Base-by-base conservation (phyloP, 2,888 invertebrate genomes). In the Vesta saturnalis region DNA sequence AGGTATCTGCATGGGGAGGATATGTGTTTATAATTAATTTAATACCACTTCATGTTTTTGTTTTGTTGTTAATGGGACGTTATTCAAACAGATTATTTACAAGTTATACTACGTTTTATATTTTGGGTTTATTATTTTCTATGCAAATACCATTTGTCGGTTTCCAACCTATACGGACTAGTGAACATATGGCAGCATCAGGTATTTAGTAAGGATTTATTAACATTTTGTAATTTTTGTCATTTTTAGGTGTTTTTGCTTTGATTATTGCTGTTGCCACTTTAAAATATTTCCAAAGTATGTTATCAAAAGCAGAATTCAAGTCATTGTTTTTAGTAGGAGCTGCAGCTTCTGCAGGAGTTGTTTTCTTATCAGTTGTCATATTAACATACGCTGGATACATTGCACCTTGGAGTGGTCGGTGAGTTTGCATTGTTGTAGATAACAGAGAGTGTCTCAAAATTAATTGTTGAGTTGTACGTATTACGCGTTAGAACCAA, bases 1-100 rank as follows among this genome's bases (percentile, higher is more conserved):
- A 94, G 94, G 93, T 99, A 1, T 99, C 98, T 71, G 99, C 99
- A 74, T 99, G 99, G 99, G 99, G 99, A 76, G 99, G 99, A 73
- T 99, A 99, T 82, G 99, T 99, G 46, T 99, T 99, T 83, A 99
- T 99, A 78, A 99, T 99, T 82, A 99, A 99, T 85, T 86, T 99
- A 80, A 99, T 99, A 75, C 99, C 99, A 0, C 89, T 99, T 10
- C 99, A 99, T 82, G 98, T 98, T 2, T 97, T 99, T 85, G 92
- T 93, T 1, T 86, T 99, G 46, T 86, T 99, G 52, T 85, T 98
- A 54, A 98, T 99, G 96, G 99, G 98, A 46, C 88, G 98, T 61
- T 99, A 92, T 85, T 97, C 97, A 0, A 92, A 93, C 80, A 89
- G 97, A 57, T 86, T 98, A 57, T 95, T 97, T 81, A 95, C 94